Conservation (phyloP, 2,797 vertebrate species). For the Allobates femoralis region DNA sequence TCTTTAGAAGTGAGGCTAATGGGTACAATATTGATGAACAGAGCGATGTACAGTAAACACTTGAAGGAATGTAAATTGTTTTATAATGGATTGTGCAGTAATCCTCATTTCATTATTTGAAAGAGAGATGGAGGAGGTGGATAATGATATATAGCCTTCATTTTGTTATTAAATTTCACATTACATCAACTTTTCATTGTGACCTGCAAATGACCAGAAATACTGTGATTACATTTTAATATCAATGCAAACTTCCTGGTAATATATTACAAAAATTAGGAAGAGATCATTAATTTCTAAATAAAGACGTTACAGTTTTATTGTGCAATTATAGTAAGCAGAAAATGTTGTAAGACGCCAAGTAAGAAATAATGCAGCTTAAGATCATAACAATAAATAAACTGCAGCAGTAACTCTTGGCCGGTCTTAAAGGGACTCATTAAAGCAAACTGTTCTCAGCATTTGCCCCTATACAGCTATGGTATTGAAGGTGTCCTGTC, state of each 20-base stretch:
- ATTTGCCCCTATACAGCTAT: neutral
- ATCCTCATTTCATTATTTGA: constrained; percentile 47
- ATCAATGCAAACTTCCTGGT: constrained; percentile 23
- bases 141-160: constrained; percentile 39
- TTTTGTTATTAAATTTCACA: constrained; percentile 57
- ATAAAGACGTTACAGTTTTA: constrained; percentile 41
- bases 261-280: constrained; percentile 31
- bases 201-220: constrained; percentile 46
- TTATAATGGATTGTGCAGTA: constrained; percentile 41
- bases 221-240: constrained; percentile 41
- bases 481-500: neutral
- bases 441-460: neutral
- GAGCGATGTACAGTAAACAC: constrained; percentile 39
- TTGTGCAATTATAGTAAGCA: constrained; percentile 29
- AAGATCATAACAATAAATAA: constrained; percentile 17
- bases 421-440: neutral
- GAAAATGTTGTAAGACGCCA: constrained; percentile 9
- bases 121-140: constrained; percentile 29
- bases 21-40: constrained; percentile 15
- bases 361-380: constrained; percentile 18
- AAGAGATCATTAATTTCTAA: constrained; percentile 26
- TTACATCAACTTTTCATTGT: constrained; percentile 52
- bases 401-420: neutral
- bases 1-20: constrained; percentile 1
- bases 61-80: constrained; percentile 45